Evolutionary conservation across 2,113 vertebrate species (phyloP), one percentile per base, ranked within the genome.

Genomic region (Trogon surrucura): DNA sequence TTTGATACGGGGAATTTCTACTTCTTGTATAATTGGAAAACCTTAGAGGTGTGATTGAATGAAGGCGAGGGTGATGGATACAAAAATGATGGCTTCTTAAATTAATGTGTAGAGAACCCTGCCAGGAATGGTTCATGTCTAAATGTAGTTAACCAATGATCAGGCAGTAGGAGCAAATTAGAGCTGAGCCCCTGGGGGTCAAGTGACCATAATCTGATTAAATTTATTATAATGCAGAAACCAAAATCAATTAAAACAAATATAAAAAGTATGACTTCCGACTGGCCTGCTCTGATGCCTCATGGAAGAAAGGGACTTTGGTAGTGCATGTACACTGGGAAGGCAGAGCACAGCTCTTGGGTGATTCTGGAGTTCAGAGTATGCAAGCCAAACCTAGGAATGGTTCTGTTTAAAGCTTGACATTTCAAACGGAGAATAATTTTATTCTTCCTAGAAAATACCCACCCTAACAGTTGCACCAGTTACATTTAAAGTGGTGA

Each of bases 111-210:
- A 93, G 92, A 91, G 97, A 97, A 74, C 96, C 89, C 97, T 97
- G 97, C 97, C 97, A 97, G 95, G 92, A 97, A 93, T 26, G 69
- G 94, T 97, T 97, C 96, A 93, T 95, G 96, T 97, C 96, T 97
- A 92, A 79, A 93, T 72, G 38, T 70, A 87, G 97, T 92, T 96
- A 97, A 95, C 81, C 92, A 97, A 93, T 80, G 93, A 95, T 85
- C 75, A 96, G 88, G 56, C 92, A 96, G 90, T 66, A 88, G n/a
- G 25, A 95, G 48, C 93, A 97, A 97, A 97, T 97, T 97, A 96
- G 91, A 93, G 57, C 53, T 89, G 88, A 97, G 83, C 84, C 97
- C 91, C 81, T 91, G 66, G 75, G 95, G 90, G 77, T 92, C 88
- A 97, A 97, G 84, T 82, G 86, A 94, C 96, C 92, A 97, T 87